phyloP scores from a whole-genome alignment of 2,888 invertebrate genomes.

The Strigamia maritima region DNA sequence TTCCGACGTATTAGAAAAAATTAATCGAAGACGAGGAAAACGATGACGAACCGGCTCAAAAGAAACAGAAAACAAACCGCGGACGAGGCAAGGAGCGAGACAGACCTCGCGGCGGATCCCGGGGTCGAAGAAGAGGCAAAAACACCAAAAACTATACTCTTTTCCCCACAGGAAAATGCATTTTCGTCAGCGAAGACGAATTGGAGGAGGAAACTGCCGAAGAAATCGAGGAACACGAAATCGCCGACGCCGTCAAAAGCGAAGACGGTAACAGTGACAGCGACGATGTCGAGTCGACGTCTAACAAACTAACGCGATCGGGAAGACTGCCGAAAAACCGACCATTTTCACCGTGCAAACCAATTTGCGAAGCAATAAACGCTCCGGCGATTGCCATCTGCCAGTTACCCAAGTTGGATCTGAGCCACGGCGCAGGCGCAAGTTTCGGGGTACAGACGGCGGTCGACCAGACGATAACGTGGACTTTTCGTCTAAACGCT shows the following conservation, averaged over 20 bases:
- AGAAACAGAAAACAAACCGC: background rate
- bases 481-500: no score
- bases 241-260: background rate
- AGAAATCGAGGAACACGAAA: background rate
- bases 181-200: no score
- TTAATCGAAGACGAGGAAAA: conserved; percentile 4
- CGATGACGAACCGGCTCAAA: background rate
- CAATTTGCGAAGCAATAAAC: no score
- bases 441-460: no score
- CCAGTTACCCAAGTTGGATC: no score
- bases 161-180: no score
- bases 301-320: background rate
- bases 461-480: no score
- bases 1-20: conserved; percentile 36
- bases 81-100: background rate
- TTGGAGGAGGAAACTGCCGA: no score
- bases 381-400: no score
- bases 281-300: background rate
- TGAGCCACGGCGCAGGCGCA: no score
- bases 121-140: no score
- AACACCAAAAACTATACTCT: no score
- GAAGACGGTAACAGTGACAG: background rate
- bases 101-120: background rate
- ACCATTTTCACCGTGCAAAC: background rate
- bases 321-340: background rate